Evolutionary conservation across 2,797 vertebrate genomes (phyloP).

Genomic region (Betta splendens): DNA sequence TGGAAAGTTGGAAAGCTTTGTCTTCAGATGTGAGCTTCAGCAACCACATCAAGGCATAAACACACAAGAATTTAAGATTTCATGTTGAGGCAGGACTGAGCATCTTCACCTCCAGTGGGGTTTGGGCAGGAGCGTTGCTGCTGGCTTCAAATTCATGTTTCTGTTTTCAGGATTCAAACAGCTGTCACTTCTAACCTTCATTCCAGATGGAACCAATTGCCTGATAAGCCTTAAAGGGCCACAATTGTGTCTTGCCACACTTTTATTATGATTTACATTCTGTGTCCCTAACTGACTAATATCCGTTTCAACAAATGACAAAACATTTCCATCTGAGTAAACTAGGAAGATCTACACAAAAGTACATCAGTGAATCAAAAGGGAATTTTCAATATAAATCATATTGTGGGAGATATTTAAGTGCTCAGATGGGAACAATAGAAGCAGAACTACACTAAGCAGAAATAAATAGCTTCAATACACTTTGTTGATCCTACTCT

Average conservation of each 20-base stretch:
- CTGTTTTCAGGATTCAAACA: too few species aligned
- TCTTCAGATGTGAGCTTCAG: neutral
- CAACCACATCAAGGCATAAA: neutral
- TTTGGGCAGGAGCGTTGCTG: too few species aligned
- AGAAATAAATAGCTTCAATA: neutral
- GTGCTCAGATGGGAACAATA: neutral
- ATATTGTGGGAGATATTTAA: neutral
- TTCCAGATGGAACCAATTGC: too few species aligned
- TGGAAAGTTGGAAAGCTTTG: too few species aligned
- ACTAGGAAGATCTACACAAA: neutral
- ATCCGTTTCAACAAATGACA: neutral
- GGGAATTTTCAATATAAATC: slow-evolving; percentile 26
- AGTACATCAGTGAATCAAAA: neutral
- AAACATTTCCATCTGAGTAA: neutral
- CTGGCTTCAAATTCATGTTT: too few species aligned
- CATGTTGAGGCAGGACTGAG: neutral
- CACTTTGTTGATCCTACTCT: too few species aligned
- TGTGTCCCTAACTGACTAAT: neutral
- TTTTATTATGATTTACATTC: too few species aligned
- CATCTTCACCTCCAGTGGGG: neutral
- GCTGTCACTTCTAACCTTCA: too few species aligned
- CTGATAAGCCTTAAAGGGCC: too few species aligned
- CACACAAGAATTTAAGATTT: neutral
- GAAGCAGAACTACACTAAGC: neutral
- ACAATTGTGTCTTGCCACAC: too few species aligned